A percentile compares a stretch with the other conserved stretches of the same genome.
Conservation (phyloP, 2,888 invertebrate genomes). For the Sinelater perroti region DNA sequence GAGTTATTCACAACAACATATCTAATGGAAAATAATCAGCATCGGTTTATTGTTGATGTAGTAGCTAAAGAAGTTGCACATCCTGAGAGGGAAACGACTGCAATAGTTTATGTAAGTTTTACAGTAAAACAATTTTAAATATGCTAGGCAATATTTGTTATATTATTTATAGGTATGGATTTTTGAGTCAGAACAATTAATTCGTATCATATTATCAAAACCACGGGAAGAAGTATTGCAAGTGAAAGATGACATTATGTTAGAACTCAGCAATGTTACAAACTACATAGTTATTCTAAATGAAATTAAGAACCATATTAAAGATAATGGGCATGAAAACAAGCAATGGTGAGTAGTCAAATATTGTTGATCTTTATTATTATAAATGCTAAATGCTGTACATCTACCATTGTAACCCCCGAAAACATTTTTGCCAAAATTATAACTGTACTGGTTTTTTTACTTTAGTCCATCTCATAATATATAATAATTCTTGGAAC, state of each 20-base stretch:
- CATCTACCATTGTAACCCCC: too few species aligned
- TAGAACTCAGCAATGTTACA: slow-evolving; percentile 79
- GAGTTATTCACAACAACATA: slow-evolving; percentile 78
- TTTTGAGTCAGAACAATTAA: slow-evolving; percentile 83
- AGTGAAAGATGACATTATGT: slow-evolving; percentile 75
- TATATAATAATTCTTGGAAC: too few species aligned
- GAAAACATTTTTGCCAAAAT: too few species aligned
- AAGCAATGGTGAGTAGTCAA: slow-evolving; percentile 70
- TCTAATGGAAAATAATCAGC: slow-evolving; percentile 90
- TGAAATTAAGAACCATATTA: slow-evolving; percentile 77
- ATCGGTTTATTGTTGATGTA: slow-evolving; percentile 84
- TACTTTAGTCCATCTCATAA: too few species aligned
- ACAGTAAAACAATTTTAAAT: too few species aligned
- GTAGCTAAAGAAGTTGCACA: slow-evolving; percentile 83
- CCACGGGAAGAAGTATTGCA: slow-evolving; percentile 79
- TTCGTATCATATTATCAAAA: slow-evolving; percentile 84
- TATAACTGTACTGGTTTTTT: too few species aligned
- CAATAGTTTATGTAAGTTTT: slow-evolving; percentile 72
- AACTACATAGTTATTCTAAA: slow-evolving; percentile 82
- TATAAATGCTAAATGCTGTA: too few species aligned
- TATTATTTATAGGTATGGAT: slow-evolving; percentile 79
- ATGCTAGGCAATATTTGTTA: too few species aligned
- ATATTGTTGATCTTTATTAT: too few species aligned
- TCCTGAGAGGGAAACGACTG: slow-evolving; percentile 78
- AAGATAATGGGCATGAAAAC: slow-evolving; percentile 69